Evolutionary conservation across 2,113 vertebrate species (phyloP).

Genomic region (Xenopus laevis): DNA sequence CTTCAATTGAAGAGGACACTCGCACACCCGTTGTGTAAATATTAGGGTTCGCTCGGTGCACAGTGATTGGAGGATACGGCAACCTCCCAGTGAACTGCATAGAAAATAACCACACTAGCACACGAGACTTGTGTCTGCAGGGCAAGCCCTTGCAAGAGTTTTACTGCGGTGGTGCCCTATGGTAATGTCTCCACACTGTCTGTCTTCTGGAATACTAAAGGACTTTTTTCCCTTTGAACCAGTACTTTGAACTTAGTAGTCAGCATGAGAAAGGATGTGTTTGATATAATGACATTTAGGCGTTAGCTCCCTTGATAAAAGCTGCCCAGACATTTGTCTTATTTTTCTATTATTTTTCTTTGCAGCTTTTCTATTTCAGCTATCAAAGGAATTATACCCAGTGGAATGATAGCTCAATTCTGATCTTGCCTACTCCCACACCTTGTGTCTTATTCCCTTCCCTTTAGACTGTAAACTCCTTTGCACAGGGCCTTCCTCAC

Average conservation of each 20-base stretch:
- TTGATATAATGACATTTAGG: slow-evolving; percentile 40
- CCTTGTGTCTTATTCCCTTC: too few species aligned
- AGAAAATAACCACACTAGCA: too few species aligned
- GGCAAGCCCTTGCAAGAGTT: background rate
- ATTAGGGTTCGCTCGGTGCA: too few species aligned
- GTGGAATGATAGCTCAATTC: slow-evolving; percentile 8
- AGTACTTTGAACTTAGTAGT: slow-evolving; percentile 38
- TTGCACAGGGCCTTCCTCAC: too few species aligned
- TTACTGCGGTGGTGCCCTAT: background rate
- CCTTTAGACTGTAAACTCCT: too few species aligned
- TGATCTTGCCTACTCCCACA: too few species aligned
- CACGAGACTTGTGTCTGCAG: too few species aligned
- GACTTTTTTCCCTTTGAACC: background rate
- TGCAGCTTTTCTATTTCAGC: slow-evolving; percentile 12
- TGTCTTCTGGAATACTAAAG: slow-evolving; percentile 1
- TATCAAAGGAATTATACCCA: slow-evolving; percentile 34
- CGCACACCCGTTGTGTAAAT: too few species aligned
- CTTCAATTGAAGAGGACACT: background rate
- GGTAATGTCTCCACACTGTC: slow-evolving; percentile 8
- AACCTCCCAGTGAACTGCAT: too few species aligned
- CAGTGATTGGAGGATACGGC: too few species aligned
- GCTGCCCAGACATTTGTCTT: slow-evolving; percentile 24
- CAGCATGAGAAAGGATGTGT: slow-evolving; percentile 47
- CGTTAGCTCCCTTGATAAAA: slow-evolving; percentile 43
- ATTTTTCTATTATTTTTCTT: slow-evolving; percentile 16